Conservation (phyloP, 2,797 vertebrate genomes). For the Carcharodon carcharias region DNA sequence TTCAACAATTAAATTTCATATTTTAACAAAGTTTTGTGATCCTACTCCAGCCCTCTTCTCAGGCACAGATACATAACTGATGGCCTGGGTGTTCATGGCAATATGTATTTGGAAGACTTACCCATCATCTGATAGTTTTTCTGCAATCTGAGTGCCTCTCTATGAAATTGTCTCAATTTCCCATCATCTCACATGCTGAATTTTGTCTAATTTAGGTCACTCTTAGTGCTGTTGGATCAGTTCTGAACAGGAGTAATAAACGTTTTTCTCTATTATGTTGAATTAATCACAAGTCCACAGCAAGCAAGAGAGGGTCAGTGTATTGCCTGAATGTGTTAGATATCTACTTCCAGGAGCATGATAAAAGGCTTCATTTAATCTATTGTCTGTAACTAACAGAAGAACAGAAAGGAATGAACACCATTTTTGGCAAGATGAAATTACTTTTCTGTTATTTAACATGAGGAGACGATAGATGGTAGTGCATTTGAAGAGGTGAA, state of each 20-base stretch:
- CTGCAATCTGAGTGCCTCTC: background rate
- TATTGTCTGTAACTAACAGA: background rate
- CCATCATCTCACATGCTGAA: background rate
- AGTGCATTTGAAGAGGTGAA: too few species aligned
- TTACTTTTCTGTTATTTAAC: too few species aligned
- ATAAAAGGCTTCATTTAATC: background rate
- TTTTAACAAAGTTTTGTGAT: background rate
- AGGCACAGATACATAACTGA: too few species aligned
- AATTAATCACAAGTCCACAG: background rate
- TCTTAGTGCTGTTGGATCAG: background rate
- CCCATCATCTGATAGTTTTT: background rate
- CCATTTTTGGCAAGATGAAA: background rate
- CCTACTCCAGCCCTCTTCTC: background rate
- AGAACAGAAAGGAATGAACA: background rate
- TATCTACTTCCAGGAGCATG: background rate
- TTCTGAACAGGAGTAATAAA: background rate
- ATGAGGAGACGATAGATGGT: too few species aligned
- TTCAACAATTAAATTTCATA: background rate
- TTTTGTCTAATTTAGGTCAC: background rate
- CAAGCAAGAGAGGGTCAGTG: background rate
- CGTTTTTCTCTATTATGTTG: background rate
- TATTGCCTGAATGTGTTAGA: background rate
- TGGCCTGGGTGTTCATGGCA: too few species aligned
- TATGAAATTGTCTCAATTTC: background rate
- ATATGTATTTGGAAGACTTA: background rate